These are phyloP conservation scores for Columba guinea DNA, from an alignment of 2,797 vertebrate species.

Conservation along the genomic window DNA sequence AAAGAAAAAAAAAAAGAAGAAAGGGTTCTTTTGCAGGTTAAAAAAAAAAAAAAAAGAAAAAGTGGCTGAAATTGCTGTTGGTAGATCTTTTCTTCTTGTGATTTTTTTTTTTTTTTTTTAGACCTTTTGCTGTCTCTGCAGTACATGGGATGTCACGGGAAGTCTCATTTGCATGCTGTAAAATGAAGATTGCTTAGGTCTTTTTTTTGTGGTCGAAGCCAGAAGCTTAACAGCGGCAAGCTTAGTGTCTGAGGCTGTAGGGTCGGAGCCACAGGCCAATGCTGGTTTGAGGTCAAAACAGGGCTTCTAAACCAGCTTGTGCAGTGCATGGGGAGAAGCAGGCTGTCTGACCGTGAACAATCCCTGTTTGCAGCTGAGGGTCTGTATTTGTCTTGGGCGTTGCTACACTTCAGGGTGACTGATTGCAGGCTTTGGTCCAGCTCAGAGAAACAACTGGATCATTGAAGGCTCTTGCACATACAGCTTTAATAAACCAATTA, in stretches of 20 bases:
- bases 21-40: neutral
- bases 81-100: neutral
- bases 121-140: neutral
- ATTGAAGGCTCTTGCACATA: fast-evolving
- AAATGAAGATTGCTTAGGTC: neutral
- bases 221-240: neutral
- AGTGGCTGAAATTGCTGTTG: neutral
- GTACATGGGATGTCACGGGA: neutral
- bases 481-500: neutral
- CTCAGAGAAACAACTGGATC: neutral
- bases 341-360: neutral
- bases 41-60: neutral
- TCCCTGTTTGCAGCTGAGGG: no score
- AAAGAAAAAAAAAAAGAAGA: neutral
- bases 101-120: neutral
- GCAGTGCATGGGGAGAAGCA: neutral
- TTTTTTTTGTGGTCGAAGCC: neutral
- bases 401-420: neutral
- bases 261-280: neutral
- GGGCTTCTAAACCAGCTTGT: neutral
- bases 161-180: neutral
- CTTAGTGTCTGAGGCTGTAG: neutral
- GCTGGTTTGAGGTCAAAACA: neutral
- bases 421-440: neutral
- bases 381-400: neutral